Percentiles rank a stretch among this genome's conserved stretches.
These are phyloP conservation scores for Catostomus latipinnis DNA, from an alignment of 2,797 vertebrate genomes.

Conservation along the genomic window DNA sequence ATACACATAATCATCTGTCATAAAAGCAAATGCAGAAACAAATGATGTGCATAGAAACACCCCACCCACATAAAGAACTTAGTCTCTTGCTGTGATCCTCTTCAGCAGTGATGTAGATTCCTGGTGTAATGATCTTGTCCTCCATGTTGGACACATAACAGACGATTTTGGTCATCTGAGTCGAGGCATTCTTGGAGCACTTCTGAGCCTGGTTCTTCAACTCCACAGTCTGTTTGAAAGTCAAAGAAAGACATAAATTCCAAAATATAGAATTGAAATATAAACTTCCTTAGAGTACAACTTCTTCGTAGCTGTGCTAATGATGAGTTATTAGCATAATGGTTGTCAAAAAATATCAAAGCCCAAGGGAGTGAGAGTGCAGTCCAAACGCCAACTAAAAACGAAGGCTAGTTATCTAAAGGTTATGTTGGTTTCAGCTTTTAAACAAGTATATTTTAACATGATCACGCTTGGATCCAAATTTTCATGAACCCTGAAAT, in stretches of 20 bases:
- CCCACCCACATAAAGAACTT: conserved; percentile 80
- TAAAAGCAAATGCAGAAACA: background rate
- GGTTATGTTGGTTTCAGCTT: too few species aligned
- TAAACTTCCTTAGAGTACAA: too few species aligned
- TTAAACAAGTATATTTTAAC: too few species aligned
- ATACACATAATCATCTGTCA: background rate
- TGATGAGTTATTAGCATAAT: too few species aligned
- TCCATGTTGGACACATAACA: conserved; percentile 84
- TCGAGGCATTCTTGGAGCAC: conserved; percentile 79
- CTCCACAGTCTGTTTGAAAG: conserved; percentile 68
- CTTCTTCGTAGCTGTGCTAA: too few species aligned
- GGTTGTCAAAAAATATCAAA: too few species aligned
- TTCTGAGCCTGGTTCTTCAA: conserved; percentile 80
- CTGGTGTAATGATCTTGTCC: conserved; percentile 83
- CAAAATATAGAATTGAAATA: background rate
- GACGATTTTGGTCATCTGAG: conserved; percentile 89
- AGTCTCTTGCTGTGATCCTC: conserved; percentile 80
- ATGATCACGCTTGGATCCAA: too few species aligned
- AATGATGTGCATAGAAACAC: conserved; percentile 4
- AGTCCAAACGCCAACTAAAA: too few species aligned
- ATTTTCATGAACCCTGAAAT: too few species aligned
- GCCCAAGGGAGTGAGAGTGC: too few species aligned
- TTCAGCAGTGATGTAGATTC: conserved; percentile 82
- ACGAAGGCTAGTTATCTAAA: too few species aligned
- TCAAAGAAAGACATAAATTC: conserved; percentile 50